Percentiles rank a stretch among this genome's conserved stretches.
Conservation (phyloP, 2,888 invertebrate species). For the Antitype chi region DNA sequence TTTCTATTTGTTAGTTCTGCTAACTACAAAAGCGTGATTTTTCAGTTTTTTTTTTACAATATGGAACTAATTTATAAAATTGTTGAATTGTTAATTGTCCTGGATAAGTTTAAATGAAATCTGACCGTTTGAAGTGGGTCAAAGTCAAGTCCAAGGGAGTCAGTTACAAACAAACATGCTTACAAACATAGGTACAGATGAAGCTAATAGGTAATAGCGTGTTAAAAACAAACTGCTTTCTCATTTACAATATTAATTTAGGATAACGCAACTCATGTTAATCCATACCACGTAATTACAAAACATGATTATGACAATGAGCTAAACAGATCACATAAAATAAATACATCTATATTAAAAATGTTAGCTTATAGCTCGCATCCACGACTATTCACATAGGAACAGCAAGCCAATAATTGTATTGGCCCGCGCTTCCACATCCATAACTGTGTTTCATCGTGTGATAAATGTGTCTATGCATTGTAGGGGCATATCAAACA, state of each 20-base stretch:
- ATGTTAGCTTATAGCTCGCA: conserved; percentile 71
- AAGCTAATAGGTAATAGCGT: too few species aligned
- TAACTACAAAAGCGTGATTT: too few species aligned
- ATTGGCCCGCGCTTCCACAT: conserved; percentile 69
- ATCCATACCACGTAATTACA: conserved; percentile 7
- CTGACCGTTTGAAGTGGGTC: too few species aligned
- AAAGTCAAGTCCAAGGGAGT: too few species aligned
- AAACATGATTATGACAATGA: conserved; percentile 20
- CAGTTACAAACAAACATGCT: too few species aligned
- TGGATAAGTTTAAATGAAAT: too few species aligned
- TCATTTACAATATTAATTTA: background rate
- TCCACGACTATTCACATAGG: conserved; percentile 72
- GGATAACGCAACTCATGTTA: background rate
- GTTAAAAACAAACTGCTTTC: too few species aligned
- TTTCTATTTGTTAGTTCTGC: too few species aligned
- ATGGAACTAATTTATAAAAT: too few species aligned
- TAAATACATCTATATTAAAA: conserved; percentile 70
- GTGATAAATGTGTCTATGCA: conserved; percentile 70
- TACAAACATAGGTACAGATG: too few species aligned
- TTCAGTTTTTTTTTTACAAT: too few species aligned
- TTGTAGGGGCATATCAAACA: conserved; percentile 69
- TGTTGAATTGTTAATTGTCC: too few species aligned
- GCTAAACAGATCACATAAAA: conserved; percentile 58
- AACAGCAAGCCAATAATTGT: conserved; percentile 74
- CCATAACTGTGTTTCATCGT: conserved; percentile 74